Evolutionary conservation across 2,113 vertebrate species (phyloP), one percentile per base, ranked within the genome.

Genomic region (Amphiprion percula): DNA sequence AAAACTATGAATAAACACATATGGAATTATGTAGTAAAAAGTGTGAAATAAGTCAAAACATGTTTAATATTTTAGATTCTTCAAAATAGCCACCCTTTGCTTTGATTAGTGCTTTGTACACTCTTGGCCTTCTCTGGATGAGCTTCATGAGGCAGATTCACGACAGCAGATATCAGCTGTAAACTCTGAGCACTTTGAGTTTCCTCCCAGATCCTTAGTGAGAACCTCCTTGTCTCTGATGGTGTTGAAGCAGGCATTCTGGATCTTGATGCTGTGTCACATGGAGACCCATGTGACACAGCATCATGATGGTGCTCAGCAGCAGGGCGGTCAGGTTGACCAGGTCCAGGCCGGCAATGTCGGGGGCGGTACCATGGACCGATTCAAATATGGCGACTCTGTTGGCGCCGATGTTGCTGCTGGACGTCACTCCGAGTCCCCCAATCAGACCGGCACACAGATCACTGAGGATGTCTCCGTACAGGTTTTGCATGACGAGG

Each of bases 381-480:
- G 98, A 99, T 91, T 99, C 98, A 60, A 99, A 99, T 78, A 99
- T 97, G 0, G 98, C 98, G 2, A 99, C 96, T 15, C 98, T 97
- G 0, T 99, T 97, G 49, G 97, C 97, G 5, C 98, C 98, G 9
- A 99, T 99, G 87, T 99, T 99, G 19, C 98, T 97, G 26, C 98
- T 99, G 61, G 98, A 97, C 17, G 98, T 99, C 53, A 99, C 97
- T 17, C 98, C 98, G 1, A 99, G 96, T 30, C 98, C 98, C 9
- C 97, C 98, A 0, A 99, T 99, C 65, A 99, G 83, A 28, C 98
- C 98, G 0, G 98, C 98, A 84, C 98, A 99, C 86, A 99, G 92
- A 78, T 99, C 98, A 54, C 98, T 99, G 73, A 99, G 95, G 52
- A 99, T 99, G 81, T 99, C 98, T 67, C 98, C 97, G 0, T 99